A percentile compares a stretch with the other conserved stretches of the same genome.
Evolutionary conservation across 2,888 invertebrate genomes (phyloP).

Genomic region (Drosophila imparisetae): DNA sequence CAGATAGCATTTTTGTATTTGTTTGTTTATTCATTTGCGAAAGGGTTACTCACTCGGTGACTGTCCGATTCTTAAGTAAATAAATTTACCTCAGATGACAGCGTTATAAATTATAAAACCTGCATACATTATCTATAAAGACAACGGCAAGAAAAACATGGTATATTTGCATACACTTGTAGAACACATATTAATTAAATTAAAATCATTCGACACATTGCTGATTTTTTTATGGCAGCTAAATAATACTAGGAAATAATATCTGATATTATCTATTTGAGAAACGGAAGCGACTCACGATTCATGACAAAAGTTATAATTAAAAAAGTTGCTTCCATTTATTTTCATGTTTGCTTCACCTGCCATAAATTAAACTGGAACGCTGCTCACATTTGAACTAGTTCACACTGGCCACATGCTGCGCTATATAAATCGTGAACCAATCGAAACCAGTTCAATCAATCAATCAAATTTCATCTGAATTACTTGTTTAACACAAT

Average conservation of each 20-base stretch:
- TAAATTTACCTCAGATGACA: conserved; percentile 63
- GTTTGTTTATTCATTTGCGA: conserved; percentile 13
- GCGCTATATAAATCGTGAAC: background rate
- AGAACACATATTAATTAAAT: background rate
- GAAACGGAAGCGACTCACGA: background rate
- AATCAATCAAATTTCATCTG: background rate
- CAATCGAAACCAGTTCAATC: background rate
- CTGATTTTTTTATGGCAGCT: background rate
- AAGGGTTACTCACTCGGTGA: conserved; percentile 53
- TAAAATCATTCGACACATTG: background rate
- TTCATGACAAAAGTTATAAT: background rate
- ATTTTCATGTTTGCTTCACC: background rate
- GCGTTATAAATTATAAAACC: conserved; percentile 53
- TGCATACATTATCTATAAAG: conserved; percentile 43
- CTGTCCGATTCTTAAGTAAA: conserved; percentile 26
- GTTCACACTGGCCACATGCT: background rate
- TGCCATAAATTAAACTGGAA: background rate
- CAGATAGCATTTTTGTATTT: conserved; percentile 27
- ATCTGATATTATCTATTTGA: background rate
- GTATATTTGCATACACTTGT: background rate
- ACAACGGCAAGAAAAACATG: background rate
- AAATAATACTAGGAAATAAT: background rate
- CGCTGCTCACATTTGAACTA: background rate
- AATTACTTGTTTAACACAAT: background rate
- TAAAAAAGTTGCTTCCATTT: conserved; percentile 16